A percentile compares a stretch with the other conserved stretches of the same genome.
phyloP scores from a whole-genome alignment of 2,888 invertebrate genomes.

The Pristionchus mayeri region DNA sequence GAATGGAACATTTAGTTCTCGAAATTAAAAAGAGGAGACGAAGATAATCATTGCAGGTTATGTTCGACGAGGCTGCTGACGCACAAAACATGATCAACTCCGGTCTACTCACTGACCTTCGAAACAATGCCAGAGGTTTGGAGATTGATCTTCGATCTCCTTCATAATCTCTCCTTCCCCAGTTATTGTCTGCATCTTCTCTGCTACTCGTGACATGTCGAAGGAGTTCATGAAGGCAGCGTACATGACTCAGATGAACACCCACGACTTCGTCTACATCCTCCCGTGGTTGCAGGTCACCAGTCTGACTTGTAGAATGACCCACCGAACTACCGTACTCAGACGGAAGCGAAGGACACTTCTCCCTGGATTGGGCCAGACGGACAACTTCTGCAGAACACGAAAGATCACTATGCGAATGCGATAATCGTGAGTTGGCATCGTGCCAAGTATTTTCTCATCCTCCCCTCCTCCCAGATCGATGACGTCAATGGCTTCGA shows the following conservation, averaged over 20 bases:
- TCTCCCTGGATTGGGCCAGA: conserved; percentile 75
- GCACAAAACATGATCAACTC: conserved; percentile 65
- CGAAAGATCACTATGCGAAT: conserved; percentile 73
- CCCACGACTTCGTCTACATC: conserved; percentile 72
- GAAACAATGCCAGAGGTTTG: conserved; percentile 70
- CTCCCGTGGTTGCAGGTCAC: conserved; percentile 72
- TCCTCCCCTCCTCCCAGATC: conserved; percentile 54
- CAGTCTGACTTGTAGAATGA: neutral
- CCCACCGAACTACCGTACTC: neutral
- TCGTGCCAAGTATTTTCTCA: neutral
- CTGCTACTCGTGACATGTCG: conserved; percentile 72
- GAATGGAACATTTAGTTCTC: neutral
- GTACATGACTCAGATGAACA: conserved; percentile 60
- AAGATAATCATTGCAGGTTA: conserved; percentile 52
- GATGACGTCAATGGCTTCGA: conserved; percentile 76
- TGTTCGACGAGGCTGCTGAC: conserved; percentile 72
- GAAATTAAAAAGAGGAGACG: neutral
- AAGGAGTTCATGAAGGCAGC: conserved; percentile 73
- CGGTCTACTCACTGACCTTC: conserved; percentile 69
- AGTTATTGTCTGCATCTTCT: conserved; percentile 74
- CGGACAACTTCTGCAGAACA: conserved; percentile 73
- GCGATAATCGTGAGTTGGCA: conserved; percentile 67
- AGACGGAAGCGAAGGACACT: conserved; percentile 70
- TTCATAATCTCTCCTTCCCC: conserved; percentile 48
- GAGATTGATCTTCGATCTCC: neutral